phyloP scores from a whole-genome alignment of 1,140 invertebrate species.

The Ceratina calcarata region DNA sequence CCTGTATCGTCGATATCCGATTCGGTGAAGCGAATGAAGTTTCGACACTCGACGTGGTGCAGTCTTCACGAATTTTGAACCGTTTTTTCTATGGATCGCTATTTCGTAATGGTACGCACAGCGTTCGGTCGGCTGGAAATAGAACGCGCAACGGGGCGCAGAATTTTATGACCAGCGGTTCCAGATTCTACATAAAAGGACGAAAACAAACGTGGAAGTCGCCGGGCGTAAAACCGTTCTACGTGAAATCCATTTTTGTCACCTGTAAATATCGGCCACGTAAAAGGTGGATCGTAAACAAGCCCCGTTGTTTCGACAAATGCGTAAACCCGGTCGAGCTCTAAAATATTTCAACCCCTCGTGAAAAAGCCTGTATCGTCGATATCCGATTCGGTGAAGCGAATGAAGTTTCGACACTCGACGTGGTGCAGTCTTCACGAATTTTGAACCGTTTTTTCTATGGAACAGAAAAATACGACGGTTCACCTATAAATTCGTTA shows the following conservation, averaged over 20 bases:
- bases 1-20: neutral
- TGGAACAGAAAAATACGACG: neutral
- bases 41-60: neutral
- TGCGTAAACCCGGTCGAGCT: neutral
- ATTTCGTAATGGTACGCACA: neutral
- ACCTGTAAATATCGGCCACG: neutral
- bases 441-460: neutral
- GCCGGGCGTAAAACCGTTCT: conserved; percentile 1
- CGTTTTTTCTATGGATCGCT: neutral
- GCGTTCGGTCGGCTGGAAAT: neutral
- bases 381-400: neutral
- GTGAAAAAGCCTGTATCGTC: too few species aligned
- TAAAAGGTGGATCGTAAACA: conserved; percentile 22
- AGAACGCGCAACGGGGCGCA: neutral
- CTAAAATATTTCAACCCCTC: too few species aligned
- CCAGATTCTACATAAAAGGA: neutral
- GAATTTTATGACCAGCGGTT: conserved; percentile 2
- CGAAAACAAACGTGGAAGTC: neutral
- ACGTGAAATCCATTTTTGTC: conserved; percentile 15
- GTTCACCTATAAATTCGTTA: neutral
- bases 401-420: neutral
- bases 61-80: neutral
- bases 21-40: neutral
- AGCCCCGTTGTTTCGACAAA: neutral
- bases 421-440: neutral